Base-by-base conservation (phyloP, 30 jellyfish, hydroid and myxozoan genomes). In the Turritopsis dohrnii region DNA sequence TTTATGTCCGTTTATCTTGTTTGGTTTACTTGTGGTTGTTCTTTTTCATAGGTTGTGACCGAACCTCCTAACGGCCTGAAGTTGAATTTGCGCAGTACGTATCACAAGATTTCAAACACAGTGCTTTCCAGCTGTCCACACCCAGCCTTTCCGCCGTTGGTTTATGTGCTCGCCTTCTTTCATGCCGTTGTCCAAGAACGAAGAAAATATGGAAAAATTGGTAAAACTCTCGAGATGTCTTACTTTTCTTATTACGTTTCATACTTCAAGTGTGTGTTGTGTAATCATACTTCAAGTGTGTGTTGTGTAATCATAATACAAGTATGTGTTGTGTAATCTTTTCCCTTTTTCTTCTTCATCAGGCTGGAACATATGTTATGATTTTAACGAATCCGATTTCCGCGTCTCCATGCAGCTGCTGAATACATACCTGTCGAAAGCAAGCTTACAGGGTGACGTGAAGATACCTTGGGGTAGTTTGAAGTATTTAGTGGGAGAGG, bases 101-200 rank as follows among this genome's bases (percentile, higher is more conserved):
- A 75, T 83, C 96, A 89, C 90, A 87, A 85, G 82, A 91, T 91
- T 31, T 69, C 94, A 16, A 88, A 82, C 53, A 82, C 91, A 16
- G 75, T 81, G 21, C 72, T 91, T 75, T 52, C 94, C 20, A 94
- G 84, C 24, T 91, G 97, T 28, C 97, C 97, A 21, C 97, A 91
- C 81, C 76, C 86, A 31, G 93, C 97, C 27, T 91, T 87, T 75
- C 96, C 97, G 28, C 86, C 97, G 0, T 89, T 91, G 26, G 92
- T 91, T 21, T 91, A 91, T 71, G 97, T 91, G 22, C 86, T 91
- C 54, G 97, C 95, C 1, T 91, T 91, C 84, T 91, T 91, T 85
- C 97, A 91, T 72, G 97, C 96, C 54, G 97, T 91, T 25, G 97
- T 91, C 22, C 97, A 91, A 76, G 97, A 91, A 75, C 75, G 97